A percentile compares a stretch with the other conserved stretches of the same genome.
Conservation (phyloP, 2,113 vertebrate species). For the Amazona guildingii region DNA sequence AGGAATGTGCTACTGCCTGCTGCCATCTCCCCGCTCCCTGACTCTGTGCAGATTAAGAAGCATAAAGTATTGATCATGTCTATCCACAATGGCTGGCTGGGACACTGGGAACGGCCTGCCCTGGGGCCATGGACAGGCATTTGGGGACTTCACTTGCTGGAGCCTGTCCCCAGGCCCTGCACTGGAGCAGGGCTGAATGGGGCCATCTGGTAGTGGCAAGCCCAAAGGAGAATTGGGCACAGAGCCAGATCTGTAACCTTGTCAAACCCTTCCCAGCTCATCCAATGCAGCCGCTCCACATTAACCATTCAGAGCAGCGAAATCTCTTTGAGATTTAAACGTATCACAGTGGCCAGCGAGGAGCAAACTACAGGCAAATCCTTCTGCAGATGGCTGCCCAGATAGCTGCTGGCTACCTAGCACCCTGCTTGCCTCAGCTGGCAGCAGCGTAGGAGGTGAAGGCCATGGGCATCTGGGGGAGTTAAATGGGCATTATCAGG, state of each 20-base stretch:
- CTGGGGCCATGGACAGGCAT: neutral
- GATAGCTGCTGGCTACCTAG: neutral
- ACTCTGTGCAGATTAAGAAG: neutral
- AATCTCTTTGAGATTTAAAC: neutral
- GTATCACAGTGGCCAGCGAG: neutral
- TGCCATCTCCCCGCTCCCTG: neutral
- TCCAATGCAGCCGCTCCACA: neutral
- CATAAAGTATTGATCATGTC: neutral
- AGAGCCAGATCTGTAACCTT: accelerated
- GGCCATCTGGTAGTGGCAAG: neutral
- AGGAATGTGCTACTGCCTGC: neutral
- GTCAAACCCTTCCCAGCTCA: neutral
- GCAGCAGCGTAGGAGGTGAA: accelerated
- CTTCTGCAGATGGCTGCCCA: neutral
- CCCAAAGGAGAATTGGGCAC: accelerated
- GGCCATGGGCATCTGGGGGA: neutral
- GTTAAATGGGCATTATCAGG: neutral
- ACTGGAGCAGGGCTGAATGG: neutral
- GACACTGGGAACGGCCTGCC: neutral
- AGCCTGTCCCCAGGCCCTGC: neutral
- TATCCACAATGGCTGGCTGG: neutral
- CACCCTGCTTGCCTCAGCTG: neutral
- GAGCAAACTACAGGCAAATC: neutral
- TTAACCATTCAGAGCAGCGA: neutral
- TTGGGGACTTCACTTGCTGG: neutral